Base-by-base conservation (phyloP, 2,888 invertebrate genomes). In the Cinara cedri region DNA sequence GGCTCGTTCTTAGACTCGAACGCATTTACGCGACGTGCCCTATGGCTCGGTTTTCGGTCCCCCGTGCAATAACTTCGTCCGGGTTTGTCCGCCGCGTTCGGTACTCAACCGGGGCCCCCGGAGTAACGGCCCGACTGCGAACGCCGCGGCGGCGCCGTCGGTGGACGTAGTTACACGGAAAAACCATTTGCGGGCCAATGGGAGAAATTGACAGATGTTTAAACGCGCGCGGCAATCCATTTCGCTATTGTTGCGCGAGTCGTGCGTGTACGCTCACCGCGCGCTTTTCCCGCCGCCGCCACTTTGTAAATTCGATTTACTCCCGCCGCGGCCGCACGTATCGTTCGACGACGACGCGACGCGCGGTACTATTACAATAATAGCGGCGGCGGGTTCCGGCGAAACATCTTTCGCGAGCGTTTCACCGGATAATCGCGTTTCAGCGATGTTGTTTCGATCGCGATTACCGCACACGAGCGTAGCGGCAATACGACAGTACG, bases 181-280 rank as follows among this genome's bases (percentile, higher is more conserved):
- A 78, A 46, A 78, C 68, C 76, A 78, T 78, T 78, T 78, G 68
- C 34, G 34, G 34, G 34, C 49, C 76, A 44, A 68, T 68, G 76
- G 21, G 68, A 78, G 66, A 78, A 78, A 46, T 66, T 68, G 76
- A 68, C 76, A 78, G 66, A 78, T 78, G 76, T 68, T 68, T 60
- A 34, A 46, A 46, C 49, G 46, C 76, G 57, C 26, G 54, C n/a
- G n/a, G n/a, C 60, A 78, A 78, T 78, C 76, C 66, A 68, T 66
- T 78, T 68, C 57, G 19, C 76, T 49, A 46, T 57, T 66, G 66
- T 66, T 49, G 34, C 46, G 42, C 19, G 34, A 42, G 21, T 42
- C 19, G 42, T 16, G 16, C 34, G n/a, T 49, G 34, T 46, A 19
- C 21, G 42, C 11, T 3, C 13, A 19, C 24, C 49, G n/a, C n/a